These are phyloP conservation scores for Chlorops oryzae DNA, from an alignment of 1,140 invertebrate species.

Conservation along the genomic window DNA sequence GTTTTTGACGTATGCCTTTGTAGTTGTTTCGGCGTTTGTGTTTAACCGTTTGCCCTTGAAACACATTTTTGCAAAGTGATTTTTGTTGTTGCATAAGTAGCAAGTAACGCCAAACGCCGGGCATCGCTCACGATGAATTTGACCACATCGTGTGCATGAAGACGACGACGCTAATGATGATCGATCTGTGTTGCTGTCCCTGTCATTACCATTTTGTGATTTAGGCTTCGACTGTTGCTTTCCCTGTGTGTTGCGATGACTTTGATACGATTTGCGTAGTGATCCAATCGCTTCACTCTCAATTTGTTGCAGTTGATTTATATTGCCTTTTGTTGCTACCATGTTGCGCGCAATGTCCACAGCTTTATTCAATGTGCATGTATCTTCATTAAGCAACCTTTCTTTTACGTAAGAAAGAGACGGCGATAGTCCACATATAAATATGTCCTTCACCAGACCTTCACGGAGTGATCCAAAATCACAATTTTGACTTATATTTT, in stretches of 20 bases:
- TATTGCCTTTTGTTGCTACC: neutral
- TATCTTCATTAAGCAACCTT: constrained; percentile 14
- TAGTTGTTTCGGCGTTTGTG: neutral
- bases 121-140: constrained; percentile 16
- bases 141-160: constrained; percentile 10
- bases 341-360: constrained; percentile 10
- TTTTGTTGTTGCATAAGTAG: constrained; percentile 16
- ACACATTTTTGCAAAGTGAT: constrained; percentile 23
- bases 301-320: constrained; percentile 2
- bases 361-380: constrained; percentile 15
- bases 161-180: too few species aligned
- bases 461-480: constrained; percentile 19
- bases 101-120: constrained; percentile 20
- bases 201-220: too few species aligned
- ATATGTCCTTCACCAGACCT: constrained; percentile 17
- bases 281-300: too few species aligned
- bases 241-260: neutral
- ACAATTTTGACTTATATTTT: constrained; percentile 18
- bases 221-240: neutral
- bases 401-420: constrained; percentile 9
- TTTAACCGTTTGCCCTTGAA: constrained; percentile 7
- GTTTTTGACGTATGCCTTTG: neutral
- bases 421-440: constrained; percentile 14
- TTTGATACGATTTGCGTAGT: too few species aligned
- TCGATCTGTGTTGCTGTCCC: neutral